These are phyloP conservation scores for Anas platyrhynchos DNA, from an alignment of 2,113 vertebrate genomes.

Conservation along the genomic window DNA sequence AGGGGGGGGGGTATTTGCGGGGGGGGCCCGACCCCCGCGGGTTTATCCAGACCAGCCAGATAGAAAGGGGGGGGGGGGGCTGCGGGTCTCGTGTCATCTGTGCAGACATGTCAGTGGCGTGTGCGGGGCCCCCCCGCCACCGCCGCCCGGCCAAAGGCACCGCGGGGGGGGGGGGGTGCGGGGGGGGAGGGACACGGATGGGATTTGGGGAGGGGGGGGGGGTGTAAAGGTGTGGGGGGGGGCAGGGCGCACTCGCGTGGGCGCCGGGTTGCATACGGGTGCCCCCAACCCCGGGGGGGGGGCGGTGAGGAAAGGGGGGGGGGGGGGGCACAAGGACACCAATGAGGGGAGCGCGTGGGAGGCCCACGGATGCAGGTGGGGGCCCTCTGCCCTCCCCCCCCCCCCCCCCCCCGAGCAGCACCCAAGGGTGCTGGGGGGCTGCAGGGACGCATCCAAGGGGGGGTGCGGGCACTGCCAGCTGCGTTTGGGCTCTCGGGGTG, in stretches of 20 bases:
- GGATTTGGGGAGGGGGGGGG: no score
- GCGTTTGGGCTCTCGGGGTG: neutral
- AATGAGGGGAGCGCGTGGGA: no score
- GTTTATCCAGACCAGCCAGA: constrained; percentile 97
- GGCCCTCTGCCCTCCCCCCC: no score
- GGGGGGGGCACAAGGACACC: no score
- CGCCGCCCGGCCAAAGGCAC: constrained; percentile 65
- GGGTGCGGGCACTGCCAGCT: no score
- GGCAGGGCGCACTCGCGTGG: no score
- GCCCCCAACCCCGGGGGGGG: no score
- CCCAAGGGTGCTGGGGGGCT: neutral
- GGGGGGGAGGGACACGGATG: no score
- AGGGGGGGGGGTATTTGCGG: no score
- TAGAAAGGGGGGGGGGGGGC: constrained; percentile 82
- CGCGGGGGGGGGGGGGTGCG: neutral
- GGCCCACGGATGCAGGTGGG: neutral
- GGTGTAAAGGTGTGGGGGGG: no score
- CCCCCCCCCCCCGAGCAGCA: neutral
- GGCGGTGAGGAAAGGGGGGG: no score
- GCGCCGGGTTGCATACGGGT: no score
- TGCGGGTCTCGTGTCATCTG: constrained; percentile 86
- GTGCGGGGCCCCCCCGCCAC: neutral
- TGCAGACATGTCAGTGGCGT: constrained; percentile 74
- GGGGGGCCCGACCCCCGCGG: constrained; percentile 82
- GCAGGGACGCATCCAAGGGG: neutral